These are phyloP conservation scores for Agriopis marginaria DNA, from an alignment of 2,888 invertebrate genomes.

Conservation along the genomic window DNA sequence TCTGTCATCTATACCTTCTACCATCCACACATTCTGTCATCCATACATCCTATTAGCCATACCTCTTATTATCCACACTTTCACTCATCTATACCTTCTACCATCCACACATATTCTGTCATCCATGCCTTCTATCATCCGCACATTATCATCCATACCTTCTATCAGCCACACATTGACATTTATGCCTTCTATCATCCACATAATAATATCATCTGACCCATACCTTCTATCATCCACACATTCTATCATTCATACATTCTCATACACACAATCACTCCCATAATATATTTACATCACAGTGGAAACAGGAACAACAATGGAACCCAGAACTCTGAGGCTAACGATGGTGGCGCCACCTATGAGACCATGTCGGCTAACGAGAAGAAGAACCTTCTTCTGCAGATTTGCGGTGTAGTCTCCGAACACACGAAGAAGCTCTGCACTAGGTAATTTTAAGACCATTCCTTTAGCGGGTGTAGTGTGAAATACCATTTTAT, in stretches of 20 bases:
- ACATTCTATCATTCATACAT: neutral
- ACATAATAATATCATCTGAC: neutral
- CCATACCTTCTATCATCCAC: too few species aligned
- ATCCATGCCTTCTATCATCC: neutral
- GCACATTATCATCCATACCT: too few species aligned
- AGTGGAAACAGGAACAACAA: slow-evolving; percentile 69
- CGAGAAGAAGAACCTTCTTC: slow-evolving; percentile 87
- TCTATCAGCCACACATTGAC: too few species aligned
- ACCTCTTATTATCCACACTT: neutral
- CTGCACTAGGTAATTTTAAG: slow-evolving; percentile 85
- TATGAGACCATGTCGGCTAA: slow-evolving; percentile 88
- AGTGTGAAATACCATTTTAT: neutral
- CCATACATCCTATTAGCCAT: too few species aligned
- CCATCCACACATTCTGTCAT: neutral
- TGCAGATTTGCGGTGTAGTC: slow-evolving; percentile 90
- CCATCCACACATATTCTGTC: neutral
- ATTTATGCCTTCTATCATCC: neutral
- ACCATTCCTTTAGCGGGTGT: neutral
- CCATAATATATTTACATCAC: slow-evolving; percentile 41
- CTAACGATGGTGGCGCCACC: slow-evolving; percentile 85
- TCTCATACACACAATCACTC: slow-evolving; percentile 46
- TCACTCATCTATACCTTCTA: neutral
- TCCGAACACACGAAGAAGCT: slow-evolving; percentile 91
- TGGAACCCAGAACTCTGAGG: slow-evolving; percentile 74
- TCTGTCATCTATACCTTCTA: neutral